Percentiles rank a stretch among this genome's conserved stretches.
Conservation (phyloP, 2,113 vertebrate genomes). For the Stigmatopora argus region DNA sequence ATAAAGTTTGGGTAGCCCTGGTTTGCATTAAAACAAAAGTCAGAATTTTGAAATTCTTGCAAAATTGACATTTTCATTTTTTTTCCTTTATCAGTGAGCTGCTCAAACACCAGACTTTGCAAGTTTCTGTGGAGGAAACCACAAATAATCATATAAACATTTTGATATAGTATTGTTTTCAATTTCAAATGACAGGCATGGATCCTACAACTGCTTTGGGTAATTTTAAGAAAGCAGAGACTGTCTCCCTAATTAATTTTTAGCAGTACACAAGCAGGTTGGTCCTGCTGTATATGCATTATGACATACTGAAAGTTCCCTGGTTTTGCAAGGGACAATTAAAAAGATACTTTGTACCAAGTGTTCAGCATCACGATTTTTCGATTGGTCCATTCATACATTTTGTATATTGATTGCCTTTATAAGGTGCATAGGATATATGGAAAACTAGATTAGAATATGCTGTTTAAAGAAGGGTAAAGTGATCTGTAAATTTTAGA, state of each 20-base stretch:
- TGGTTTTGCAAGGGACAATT: not conserved
- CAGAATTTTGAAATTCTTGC: no score
- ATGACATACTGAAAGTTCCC: not conserved
- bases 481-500: not conserved
- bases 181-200: not conserved
- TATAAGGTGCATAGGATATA: not conserved
- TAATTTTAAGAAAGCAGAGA: constrained; percentile 26
- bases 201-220: constrained; percentile 25
- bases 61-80: no score
- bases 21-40: no score
- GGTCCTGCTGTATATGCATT: constrained; percentile 30
- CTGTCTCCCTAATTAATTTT: constrained; percentile 35
- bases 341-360: not conserved
- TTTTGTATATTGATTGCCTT: not conserved
- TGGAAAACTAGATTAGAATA: not conserved
- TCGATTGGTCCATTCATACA: not conserved
- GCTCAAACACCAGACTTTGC: no score
- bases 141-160: not conserved
- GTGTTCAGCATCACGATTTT: not conserved
- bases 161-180: not conserved
- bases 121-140: no score
- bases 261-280: constrained; percentile 40
- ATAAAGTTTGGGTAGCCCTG: no score
- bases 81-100: no score
- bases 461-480: not conserved